These are phyloP conservation scores for Tetragonula carbonaria DNA, from an alignment of 2,888 invertebrate genomes.

Conservation along the genomic window DNA sequence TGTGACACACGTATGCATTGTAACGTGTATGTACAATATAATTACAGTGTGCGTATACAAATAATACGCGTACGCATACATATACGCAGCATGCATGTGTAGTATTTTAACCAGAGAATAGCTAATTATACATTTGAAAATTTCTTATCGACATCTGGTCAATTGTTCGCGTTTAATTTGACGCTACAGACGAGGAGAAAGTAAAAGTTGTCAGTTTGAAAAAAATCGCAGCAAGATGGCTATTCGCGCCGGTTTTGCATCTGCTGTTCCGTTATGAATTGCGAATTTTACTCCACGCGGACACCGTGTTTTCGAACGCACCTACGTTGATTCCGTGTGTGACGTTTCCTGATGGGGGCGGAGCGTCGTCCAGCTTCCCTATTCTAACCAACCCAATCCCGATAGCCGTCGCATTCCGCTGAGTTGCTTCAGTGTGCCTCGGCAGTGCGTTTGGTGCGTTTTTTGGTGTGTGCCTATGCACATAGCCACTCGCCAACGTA, in stretches of 20 bases:
- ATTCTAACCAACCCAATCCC: constrained; percentile 75
- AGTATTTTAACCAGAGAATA: background rate
- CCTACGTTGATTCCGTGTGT: constrained; percentile 44
- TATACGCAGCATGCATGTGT: background rate
- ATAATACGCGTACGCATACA: background rate
- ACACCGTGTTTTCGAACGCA: constrained; percentile 55
- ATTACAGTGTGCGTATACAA: background rate
- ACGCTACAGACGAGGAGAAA: constrained; percentile 23
- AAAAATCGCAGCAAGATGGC: constrained; percentile 58
- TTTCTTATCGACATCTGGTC: constrained; percentile 10
- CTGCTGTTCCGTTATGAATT: constrained; percentile 36
- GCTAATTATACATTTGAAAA: background rate
- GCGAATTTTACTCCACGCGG: constrained; percentile 36
- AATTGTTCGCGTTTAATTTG: constrained; percentile 46
- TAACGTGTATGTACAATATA: background rate
- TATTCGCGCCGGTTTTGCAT: constrained; percentile 62
- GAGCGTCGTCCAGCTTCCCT: constrained; percentile 71
- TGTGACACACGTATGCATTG: background rate
- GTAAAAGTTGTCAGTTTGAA: constrained; percentile 53
- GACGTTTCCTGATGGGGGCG: constrained; percentile 70
- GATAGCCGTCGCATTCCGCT: constrained; percentile 73
- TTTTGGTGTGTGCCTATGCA: constrained; percentile 59
- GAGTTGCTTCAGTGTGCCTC: constrained; percentile 65
- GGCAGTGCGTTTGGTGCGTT: constrained; percentile 61
- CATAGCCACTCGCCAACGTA: constrained; percentile 57